Evolutionary conservation across 2,113 vertebrate genomes (phyloP), one percentile per base, ranked within the genome.

Genomic region (Aptenodytes forsteri): DNA sequence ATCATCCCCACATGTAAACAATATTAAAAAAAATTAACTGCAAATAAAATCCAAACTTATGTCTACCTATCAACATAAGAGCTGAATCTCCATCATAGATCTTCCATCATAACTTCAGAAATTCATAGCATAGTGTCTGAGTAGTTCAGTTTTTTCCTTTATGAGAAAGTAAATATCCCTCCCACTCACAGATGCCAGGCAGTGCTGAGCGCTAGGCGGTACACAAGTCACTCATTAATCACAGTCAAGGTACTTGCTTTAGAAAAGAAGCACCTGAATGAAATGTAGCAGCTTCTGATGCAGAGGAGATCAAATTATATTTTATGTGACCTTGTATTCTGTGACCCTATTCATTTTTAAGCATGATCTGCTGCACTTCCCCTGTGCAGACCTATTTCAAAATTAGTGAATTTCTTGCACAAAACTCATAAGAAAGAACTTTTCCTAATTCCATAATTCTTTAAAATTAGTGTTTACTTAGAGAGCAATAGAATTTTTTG

Each of bases 141-240:
- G 22, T 27, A 55, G 14, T 47, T 87, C 23, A 12, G 3, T 14
- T 42, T 86, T 83, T 64, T 61, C 42, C 30, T 75, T 65, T 56
- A 69, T 16, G 11, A 79, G 21, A 55, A 87, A 69, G 36, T 32
- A 87, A 91, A 56, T 80, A 85, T 56, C 21, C 30, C 27, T 86
- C 16, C 54, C 30, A 62, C 42, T 77, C 54, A 65, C 9, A 77
- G 49, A 42, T 32, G 15, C 15, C 26, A 50, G 42, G 19, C 26
- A 86, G 17, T 1, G 0, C 21, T 22, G 26, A 44, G 49, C 23
- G 5, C 34, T 27, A 32, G 4, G 18, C 0, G 3, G 29, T 34
- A 49, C 26, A 54, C 34, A 90, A 61, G 44, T 46, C 52, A 36
- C 8, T 86, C 42, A 67, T 78, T 90, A 86, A 80, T 80, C 55